These are phyloP conservation scores for Sussaba pulchella DNA, from an alignment of 2,888 invertebrate species.

Conservation along the genomic window DNA sequence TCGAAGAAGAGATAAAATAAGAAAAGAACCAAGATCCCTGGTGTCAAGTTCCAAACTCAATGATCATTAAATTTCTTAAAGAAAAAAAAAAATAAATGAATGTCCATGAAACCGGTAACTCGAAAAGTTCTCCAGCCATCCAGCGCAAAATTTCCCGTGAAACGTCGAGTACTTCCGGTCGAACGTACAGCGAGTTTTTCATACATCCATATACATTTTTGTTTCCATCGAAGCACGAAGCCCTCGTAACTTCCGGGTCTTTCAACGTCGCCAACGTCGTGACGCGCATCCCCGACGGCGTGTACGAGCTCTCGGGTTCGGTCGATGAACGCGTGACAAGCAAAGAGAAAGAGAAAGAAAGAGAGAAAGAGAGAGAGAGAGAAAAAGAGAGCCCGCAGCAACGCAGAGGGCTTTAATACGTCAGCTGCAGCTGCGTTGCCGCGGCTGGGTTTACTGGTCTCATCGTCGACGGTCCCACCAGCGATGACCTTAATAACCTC, in stretches of 20 bases:
- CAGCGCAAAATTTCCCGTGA: background rate
- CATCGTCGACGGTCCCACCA: conserved; percentile 64
- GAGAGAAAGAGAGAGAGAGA: no score
- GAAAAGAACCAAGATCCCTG: no score
- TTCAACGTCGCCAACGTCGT: conserved; percentile 13
- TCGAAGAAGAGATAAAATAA: no score
- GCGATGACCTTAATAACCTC: conserved; percentile 79
- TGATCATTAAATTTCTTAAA: no score
- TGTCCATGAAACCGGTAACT: no score
- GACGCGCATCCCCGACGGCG: conserved; percentile 3
- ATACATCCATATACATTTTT: background rate
- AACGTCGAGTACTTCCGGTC: background rate
- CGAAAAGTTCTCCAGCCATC: no score
- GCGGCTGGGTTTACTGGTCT: conserved; percentile 52
- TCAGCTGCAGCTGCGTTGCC: background rate
- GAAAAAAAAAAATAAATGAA: no score
- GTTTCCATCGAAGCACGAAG: background rate
- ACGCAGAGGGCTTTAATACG: background rate
- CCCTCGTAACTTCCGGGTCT: conserved; percentile 8
- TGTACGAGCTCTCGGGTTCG: conserved; percentile 7
- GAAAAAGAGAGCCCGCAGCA: conserved; percentile 23
- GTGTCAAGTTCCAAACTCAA: no score
- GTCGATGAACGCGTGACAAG: conserved; percentile 15
- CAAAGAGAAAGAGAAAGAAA: no score
- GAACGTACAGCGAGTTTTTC: background rate